phyloP scores from a whole-genome alignment of 2,113 vertebrate genomes.

The Amblyopsis rosae region DNA sequence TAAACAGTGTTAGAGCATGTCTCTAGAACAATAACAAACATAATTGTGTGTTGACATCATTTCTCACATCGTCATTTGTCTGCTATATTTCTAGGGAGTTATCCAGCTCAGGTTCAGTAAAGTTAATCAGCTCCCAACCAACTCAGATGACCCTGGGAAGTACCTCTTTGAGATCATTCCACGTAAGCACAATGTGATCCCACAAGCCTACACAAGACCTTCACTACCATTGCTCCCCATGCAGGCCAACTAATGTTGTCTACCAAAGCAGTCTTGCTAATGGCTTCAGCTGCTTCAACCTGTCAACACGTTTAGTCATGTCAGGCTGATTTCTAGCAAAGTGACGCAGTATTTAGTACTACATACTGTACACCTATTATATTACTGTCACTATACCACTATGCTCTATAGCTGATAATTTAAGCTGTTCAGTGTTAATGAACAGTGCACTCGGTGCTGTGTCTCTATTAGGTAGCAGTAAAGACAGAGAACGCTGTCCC shows the following conservation, averaged over 20 bases:
- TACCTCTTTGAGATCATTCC: constrained; percentile 92
- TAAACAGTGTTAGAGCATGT: too few species aligned
- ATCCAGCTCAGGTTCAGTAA: constrained; percentile 84
- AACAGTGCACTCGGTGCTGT: constrained; percentile 2
- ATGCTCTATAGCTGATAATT: too few species aligned
- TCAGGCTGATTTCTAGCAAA: too few species aligned
- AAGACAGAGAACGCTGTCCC: constrained; percentile 82
- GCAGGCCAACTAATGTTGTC: too few species aligned
- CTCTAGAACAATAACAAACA: not conserved
- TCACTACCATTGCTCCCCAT: not conserved
- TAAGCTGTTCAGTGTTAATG: not conserved
- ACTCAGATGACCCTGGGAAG: constrained; percentile 85
- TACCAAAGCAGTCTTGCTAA: too few species aligned
- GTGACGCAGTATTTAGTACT: too few species aligned
- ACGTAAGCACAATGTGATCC: constrained; percentile 74
- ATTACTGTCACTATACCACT: too few species aligned
- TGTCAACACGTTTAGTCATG: too few species aligned
- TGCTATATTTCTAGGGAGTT: constrained; percentile 77
- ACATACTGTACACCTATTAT: too few species aligned
- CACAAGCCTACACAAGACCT: not conserved
- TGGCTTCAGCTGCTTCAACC: too few species aligned
- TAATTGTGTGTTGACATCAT: not conserved
- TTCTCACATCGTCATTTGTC: constrained; percentile 1
- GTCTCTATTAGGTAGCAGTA: constrained; percentile 68
- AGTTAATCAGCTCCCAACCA: constrained; percentile 82